phyloP scores from a whole-genome alignment of 2,113 vertebrate species.

The Ammodramus savannarum region DNA sequence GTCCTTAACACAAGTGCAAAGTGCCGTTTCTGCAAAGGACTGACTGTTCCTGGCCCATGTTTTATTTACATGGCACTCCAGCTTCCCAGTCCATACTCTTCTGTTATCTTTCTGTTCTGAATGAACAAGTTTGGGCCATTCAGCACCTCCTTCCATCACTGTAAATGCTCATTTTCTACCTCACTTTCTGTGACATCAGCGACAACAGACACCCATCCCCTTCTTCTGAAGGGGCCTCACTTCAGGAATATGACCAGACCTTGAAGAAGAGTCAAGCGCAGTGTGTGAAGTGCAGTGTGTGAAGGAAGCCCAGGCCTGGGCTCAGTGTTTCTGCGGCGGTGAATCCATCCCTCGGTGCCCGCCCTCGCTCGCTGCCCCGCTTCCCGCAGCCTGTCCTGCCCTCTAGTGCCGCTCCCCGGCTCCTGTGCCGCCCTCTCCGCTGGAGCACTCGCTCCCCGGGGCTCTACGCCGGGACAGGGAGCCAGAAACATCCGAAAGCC shows the following conservation, averaged over 20 bases:
- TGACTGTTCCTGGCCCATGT: not conserved
- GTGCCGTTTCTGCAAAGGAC: not conserved
- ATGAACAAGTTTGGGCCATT: not conserved
- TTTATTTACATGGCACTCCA: not conserved
- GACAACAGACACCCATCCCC: rapidly evolving
- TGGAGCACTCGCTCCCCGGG: rapidly evolving
- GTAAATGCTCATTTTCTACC: not conserved
- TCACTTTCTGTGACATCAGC: not conserved
- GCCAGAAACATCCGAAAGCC: too few relatives aligned
- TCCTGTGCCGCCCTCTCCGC: rapidly evolving
- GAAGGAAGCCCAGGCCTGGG: not conserved
- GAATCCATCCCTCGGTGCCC: rapidly evolving
- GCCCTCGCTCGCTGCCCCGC: not conserved
- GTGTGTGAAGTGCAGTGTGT: too few relatives aligned
- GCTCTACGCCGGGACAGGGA: not conserved
- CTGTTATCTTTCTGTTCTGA: not conserved
- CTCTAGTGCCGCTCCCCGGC: not conserved
- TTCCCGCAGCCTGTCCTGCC: not conserved
- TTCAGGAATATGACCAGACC: not conserved
- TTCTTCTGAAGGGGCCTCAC: not conserved
- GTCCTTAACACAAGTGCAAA: not conserved
- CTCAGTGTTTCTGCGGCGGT: rapidly evolving
- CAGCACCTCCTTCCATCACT: not conserved
- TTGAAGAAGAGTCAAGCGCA: rapidly evolving
- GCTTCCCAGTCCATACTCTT: not conserved